These are phyloP conservation scores for Hemaris fuciformis DNA, from an alignment of 2,888 invertebrate species.

Conservation along the genomic window DNA sequence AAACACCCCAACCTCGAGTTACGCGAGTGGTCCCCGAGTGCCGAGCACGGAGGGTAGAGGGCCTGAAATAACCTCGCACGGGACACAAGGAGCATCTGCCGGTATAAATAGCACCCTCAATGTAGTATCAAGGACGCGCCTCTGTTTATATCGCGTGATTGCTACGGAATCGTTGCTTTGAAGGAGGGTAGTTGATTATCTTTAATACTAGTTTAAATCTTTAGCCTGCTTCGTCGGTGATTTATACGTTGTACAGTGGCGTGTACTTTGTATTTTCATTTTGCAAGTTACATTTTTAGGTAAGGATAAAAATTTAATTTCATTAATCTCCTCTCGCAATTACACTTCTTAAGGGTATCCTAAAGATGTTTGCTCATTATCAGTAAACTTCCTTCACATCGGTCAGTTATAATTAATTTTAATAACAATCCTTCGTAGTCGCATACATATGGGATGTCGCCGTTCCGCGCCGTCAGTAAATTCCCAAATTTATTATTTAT, in stretches of 20 bases:
- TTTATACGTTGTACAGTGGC: too few relatives aligned
- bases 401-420: background rate
- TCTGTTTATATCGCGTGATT: conserved; percentile 53
- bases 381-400: background rate
- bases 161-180: conserved; percentile 6
- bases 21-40: conserved; percentile 24
- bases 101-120: conserved; percentile 74
- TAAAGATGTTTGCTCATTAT: too few relatives aligned
- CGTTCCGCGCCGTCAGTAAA: conserved; percentile 24
- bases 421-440: background rate
- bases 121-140: conserved; percentile 78
- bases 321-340: too few relatives aligned
- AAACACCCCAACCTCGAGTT: conserved; percentile 24
- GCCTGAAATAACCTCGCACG: conserved; percentile 72
- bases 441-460: conserved; percentile 7
- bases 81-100: conserved; percentile 69
- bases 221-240: background rate
- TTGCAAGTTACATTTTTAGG: too few relatives aligned
- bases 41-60: conserved; percentile 43
- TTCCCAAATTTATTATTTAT: conserved; percentile 56
- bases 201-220: background rate
- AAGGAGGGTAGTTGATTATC: background rate
- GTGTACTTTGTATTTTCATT: too few relatives aligned
- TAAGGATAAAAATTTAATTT: too few relatives aligned
- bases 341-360: too few relatives aligned